Evolutionary conservation across 2,888 invertebrate genomes (phyloP), one percentile per base, ranked within the genome.

Genomic region (Cephus pulcher): DNA sequence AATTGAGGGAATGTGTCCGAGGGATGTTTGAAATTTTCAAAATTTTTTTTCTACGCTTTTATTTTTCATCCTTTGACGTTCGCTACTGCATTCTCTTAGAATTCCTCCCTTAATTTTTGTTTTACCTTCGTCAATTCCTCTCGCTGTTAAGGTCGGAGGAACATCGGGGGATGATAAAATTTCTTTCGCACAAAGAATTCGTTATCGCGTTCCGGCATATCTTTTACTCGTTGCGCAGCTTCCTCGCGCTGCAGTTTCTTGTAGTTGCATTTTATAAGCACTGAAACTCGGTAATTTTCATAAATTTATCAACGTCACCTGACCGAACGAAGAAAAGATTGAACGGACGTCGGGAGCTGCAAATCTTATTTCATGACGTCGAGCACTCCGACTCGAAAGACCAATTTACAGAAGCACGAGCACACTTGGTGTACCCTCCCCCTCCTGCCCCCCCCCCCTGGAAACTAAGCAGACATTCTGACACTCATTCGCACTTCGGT

Each of bases 271-370:
- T 80, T 82, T 79, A 56, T 79, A 83, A 83, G 82, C 82, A 80
- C 77, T 80, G 84, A 81, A 80, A 82, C 81, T 80, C 77, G 56
- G 79, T 80, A 82, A 84, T 84, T 83, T 84, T 77, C 84, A 84
- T 84, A 83, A 81, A 82, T 84, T 84, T 83, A 83, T 84, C 82
- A 81, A 81, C 79, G 82, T 84, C 80, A 78, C 78, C 77, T 76
- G 76, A 79, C 75, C 74, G 81, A 73, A 77, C 56, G 73, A 68
- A 37, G 34, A 56, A 56, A 56, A 56, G 56, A 56, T 56, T 56
- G 56, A 35, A 75, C 40, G 74, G 69, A 71, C 56, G 34, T 76
- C 73, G 73, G 71, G 37, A 73, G 77, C 80, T 82, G 81, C 80
- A 82, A 83, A 83, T 83, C 84, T 83, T 79, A 77, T 81, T 80